Evolutionary conservation across 2,888 invertebrate species (phyloP).

Genomic region (Zaprionus bogoriensis): DNA sequence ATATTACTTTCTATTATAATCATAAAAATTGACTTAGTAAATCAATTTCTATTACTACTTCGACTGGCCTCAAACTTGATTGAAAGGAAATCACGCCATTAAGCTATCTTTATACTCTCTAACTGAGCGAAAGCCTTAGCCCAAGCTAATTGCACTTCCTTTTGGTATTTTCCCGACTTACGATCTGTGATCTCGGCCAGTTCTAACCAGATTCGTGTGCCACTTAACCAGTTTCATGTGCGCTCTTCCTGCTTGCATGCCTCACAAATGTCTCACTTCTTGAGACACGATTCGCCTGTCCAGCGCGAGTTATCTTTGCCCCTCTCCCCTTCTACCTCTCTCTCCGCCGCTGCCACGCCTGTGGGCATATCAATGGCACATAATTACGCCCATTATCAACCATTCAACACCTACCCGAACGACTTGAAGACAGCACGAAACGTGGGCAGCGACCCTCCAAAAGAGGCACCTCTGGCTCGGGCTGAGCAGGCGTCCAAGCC

Average conservation of each 20-base stretch:
- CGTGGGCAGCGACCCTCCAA: constrained; percentile 12
- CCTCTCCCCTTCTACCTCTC: not conserved
- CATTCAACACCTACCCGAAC: constrained; percentile 79
- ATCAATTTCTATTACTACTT: not conserved
- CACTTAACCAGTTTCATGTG: constrained; percentile 28
- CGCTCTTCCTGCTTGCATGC: constrained; percentile 3
- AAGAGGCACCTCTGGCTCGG: not conserved
- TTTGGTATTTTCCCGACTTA: constrained; percentile 22
- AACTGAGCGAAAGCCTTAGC: not conserved
- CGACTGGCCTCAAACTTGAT: not conserved
- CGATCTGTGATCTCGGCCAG: not conserved
- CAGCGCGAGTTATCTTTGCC: not conserved
- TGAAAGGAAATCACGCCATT: not conserved
- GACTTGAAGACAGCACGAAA: constrained; percentile 29
- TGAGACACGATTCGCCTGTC: too few species aligned
- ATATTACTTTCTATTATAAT: not conserved
- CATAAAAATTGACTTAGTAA: not conserved
- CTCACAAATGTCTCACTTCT: not conserved
- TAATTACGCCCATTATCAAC: constrained; percentile 77
- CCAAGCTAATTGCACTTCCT: constrained; percentile 12
- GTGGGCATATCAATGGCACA: constrained; percentile 59
- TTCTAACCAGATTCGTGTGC: constrained; percentile 4
- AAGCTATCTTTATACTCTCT: not conserved
- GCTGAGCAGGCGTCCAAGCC: too few species aligned
- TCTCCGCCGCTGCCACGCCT: constrained; percentile 46